Evolutionary conservation across 2,888 invertebrate species (phyloP), one percentile per base, ranked within the genome.

Genomic region (Xestia xanthographa): DNA sequence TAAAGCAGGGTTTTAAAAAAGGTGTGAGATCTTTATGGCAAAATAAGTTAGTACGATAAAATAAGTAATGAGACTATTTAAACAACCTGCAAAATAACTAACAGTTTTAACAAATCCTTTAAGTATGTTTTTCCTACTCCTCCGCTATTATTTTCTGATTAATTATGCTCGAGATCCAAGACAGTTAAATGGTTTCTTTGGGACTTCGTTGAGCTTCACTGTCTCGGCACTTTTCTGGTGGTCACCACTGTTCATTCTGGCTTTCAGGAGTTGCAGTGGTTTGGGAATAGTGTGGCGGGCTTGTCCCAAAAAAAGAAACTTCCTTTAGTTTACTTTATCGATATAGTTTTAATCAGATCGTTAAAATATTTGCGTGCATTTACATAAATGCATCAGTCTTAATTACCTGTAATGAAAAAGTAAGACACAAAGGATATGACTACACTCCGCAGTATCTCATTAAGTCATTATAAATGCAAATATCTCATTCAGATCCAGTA

Each of bases 381-480:
- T 48, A 8, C 22, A 11, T 53, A 53, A n/a, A 11, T 50, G 50
- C 50, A 50, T 9, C 56, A 56, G 56, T 56, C 12, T 56, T 26
- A 26, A 14, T 14, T 53, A 12, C 26, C 56, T 14, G 14, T 26
- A 26, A 14, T 26, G 0, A 56, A 56, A 56, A 56, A 12, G n/a
- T 14, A 56, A 11, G n/a, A 63, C n/a, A 8, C 17, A 8, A 41
- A 41, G 41, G 41, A 17, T 63, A 41, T 9, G 6, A n/a, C 38
- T 6, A 63, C 29, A 53, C n/a, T 41, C 14, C 17, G 8, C 29
- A 48, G 29, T 58, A 62, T 71, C 48, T 48, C 48, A 79, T 56
- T 41, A 58, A 20, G 5, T 34, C n/a, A 45, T 74, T 74, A 62
- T 11, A 34, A 56, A 82, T 66, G 41, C 41, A 74, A 79, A 65